These are phyloP conservation scores for Protonemura montana DNA, from an alignment of 2,888 invertebrate genomes.

Conservation along the genomic window DNA sequence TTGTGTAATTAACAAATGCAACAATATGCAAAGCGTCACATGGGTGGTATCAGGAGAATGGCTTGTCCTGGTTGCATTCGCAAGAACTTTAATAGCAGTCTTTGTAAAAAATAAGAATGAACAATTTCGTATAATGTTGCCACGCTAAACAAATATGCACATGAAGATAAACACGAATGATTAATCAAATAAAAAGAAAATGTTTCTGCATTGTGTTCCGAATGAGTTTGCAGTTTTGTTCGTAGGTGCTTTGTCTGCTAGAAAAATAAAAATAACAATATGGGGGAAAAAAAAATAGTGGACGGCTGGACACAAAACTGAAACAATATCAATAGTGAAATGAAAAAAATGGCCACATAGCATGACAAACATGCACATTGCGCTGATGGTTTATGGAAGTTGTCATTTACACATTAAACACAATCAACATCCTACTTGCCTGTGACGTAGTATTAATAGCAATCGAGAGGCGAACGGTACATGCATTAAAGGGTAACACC, in stretches of 20 bases:
- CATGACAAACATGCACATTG: background rate
- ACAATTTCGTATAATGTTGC: background rate
- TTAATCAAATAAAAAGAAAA: background rate
- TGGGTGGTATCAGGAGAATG: background rate
- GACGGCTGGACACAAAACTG: background rate
- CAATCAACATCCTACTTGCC: background rate
- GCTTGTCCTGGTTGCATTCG: conserved; percentile 7
- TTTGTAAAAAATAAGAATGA: background rate
- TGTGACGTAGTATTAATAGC: background rate
- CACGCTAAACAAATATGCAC: conserved; percentile 7
- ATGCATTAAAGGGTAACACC: background rate
- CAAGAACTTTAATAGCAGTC: background rate
- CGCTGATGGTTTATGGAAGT: background rate
- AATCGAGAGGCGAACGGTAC: background rate
- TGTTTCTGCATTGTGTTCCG: background rate
- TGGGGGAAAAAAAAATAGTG: background rate
- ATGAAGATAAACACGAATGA: background rate
- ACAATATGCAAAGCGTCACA: background rate
- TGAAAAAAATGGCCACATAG: background rate
- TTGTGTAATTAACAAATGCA: background rate
- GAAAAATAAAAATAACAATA: background rate
- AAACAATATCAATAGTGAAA: background rate
- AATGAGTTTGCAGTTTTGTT: background rate
- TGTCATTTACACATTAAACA: background rate
- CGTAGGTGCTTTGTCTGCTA: too few relatives aligned